phyloP scores from a whole-genome alignment of 1,140 invertebrate genomes.

The Zophobas morio region DNA sequence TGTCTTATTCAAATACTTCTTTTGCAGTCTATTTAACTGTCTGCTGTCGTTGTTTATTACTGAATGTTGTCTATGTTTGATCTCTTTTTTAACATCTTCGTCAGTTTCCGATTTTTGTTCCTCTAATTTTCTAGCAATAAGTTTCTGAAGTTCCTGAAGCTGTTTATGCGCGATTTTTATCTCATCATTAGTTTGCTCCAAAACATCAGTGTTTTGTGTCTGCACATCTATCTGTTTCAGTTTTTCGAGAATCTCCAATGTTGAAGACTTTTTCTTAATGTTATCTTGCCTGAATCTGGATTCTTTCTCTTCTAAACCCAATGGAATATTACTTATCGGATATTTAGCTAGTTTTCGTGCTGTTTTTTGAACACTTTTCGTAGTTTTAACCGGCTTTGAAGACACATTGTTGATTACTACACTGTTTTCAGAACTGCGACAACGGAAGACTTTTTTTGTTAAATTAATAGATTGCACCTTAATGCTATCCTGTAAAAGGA shows the following conservation, averaged over 20 bases:
- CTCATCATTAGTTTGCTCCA: constrained; percentile 53
- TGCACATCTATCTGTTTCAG: background rate
- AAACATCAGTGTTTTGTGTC: background rate
- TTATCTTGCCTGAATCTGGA: background rate
- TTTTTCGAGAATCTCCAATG: background rate
- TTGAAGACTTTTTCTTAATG: background rate
- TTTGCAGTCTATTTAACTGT: constrained; percentile 54
- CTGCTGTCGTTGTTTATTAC: constrained; percentile 1
- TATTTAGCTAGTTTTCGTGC: background rate
- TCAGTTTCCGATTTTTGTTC: constrained; percentile 20
- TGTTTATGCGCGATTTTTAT: constrained; percentile 47
- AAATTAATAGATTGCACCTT: too few species aligned
- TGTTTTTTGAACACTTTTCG: constrained; percentile 5
- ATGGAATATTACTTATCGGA: background rate
- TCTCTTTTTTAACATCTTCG: constrained; percentile 31
- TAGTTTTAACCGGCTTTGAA: background rate
- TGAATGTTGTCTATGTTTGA: constrained; percentile 14
- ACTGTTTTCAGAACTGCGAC: too few species aligned
- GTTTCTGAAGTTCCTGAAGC: constrained; percentile 43
- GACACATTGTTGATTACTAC: background rate
- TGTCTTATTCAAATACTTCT: constrained; percentile 56
- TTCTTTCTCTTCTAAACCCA: constrained; percentile 7
- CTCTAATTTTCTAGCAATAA: constrained; percentile 14
- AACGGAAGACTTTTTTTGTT: background rate
- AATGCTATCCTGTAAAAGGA: background rate